phyloP scores from a whole-genome alignment of 2,888 invertebrate species.

The Tribolium freemani region DNA sequence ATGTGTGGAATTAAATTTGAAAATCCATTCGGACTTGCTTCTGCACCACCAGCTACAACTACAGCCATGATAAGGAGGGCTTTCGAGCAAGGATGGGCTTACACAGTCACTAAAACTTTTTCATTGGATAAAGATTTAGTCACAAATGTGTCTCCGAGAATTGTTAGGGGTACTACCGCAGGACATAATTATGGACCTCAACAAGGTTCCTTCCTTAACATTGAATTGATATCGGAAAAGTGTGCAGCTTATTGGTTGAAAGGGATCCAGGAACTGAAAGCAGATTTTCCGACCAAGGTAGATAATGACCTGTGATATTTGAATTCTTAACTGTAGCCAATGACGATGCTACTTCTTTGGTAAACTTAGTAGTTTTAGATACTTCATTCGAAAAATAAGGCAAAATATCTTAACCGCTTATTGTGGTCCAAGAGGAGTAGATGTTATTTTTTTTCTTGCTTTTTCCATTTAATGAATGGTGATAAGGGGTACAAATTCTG shows the following conservation, averaged over 20 bases:
- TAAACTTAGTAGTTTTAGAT: no score
- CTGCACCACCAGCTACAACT: slow-evolving; percentile 96
- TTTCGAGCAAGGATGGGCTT: slow-evolving; percentile 97
- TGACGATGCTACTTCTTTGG: no score
- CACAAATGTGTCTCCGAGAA: slow-evolving; percentile 97
- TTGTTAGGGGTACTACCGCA: slow-evolving; percentile 93
- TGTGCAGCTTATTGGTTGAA: slow-evolving; percentile 93
- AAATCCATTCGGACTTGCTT: slow-evolving; percentile 97
- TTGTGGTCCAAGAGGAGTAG: no score
- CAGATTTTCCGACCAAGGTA: slow-evolving; percentile 92
- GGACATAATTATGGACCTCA: slow-evolving; percentile 94
- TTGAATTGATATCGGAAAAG: slow-evolving; percentile 98
- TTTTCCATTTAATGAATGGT: no score
- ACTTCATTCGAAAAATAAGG: no score
- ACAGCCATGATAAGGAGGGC: slow-evolving; percentile 95
- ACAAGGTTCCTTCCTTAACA: slow-evolving; percentile 97
- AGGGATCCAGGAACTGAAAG: slow-evolving; percentile 89
- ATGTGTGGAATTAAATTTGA: slow-evolving; percentile 94
- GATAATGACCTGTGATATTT: not conserved
- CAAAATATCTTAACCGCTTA: no score
- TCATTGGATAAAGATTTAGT: slow-evolving; percentile 94
- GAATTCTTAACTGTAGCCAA: no score
- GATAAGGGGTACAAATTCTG: no score
- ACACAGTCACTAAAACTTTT: slow-evolving; percentile 98
- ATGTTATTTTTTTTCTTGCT: no score